Evolutionary conservation across 1,140 invertebrate genomes (phyloP).

Genomic region (Propsilocerus akamusi): DNA sequence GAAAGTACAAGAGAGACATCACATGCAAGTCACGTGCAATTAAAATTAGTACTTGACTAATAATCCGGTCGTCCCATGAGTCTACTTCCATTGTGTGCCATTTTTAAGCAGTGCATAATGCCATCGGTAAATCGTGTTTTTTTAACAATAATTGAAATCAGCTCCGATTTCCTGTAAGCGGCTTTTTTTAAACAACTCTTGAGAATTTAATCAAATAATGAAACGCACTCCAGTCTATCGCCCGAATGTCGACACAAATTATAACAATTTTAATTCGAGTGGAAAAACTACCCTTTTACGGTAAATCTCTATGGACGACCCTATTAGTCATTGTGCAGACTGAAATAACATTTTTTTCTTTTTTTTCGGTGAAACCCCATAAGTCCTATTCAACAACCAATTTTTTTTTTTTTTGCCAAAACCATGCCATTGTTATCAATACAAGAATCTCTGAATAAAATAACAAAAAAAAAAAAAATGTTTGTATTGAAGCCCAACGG

Average conservation of each 20-base stretch:
- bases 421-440: conserved; percentile 4
- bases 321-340: neutral
- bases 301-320: neutral
- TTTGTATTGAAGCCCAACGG: too few relatives aligned
- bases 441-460: neutral
- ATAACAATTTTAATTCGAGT: too few relatives aligned
- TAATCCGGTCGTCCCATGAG: too few relatives aligned
- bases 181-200: neutral
- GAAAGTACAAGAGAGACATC: too few relatives aligned
- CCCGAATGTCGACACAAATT: too few relatives aligned
- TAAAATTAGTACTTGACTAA: conserved; percentile 3
- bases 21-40: conserved; percentile 1
- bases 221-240: too few relatives aligned
- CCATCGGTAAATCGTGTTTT: neutral
- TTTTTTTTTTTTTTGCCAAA: too few relatives aligned
- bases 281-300: neutral
- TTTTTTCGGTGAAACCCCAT: neutral
- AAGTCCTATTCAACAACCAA: neutral
- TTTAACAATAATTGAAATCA: conserved; percentile 1
- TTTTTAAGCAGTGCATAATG: neutral
- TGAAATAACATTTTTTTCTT: neutral
- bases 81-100: neutral
- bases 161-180: neutral
- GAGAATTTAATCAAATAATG: conserved; percentile 4
- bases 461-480: too few relatives aligned